Base-by-base conservation (phyloP, 53 echinoderm and acorn worm genomes). In the Apostichopus leukothele region DNA sequence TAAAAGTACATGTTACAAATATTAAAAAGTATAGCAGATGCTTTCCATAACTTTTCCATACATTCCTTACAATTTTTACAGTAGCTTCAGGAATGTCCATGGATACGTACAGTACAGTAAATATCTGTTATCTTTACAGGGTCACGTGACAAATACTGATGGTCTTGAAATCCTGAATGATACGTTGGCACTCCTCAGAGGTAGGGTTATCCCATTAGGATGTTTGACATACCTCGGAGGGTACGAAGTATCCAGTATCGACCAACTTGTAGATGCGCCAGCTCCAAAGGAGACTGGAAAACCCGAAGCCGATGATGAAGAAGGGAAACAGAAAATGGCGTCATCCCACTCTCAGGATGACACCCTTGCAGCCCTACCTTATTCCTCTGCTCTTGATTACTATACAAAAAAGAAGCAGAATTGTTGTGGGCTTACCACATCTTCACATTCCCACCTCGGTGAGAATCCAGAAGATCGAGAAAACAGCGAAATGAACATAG, bases 141-240 rank as follows among this genome's bases (percentile, higher is more conserved):
- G 26, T 50, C 27, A 20, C 26, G 50, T 13, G 12, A 5, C 61
- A n/a, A 67, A 85, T 50, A 59, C 51, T 51, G 75, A 75, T 74
- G 88, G 88, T 50, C 73, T 73, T 52, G 53, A 75, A 18, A 9
- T 87, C 16, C 16, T 87, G 23, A 75, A 87, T 87, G 74, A 74
- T 19, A 75, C 88, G 9, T 74, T 87, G 22, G 52, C 88, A 5
- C 20, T 87, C 18, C 20, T 87, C n/a, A 51, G 55, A 11, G 88
- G 88, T 27, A 53, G 88, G 50, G 59, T 87, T 23, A 75, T 87
- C 21, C 73, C 88, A 21, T 16, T 87, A 19, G 25, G 11, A 50
- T 87, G 75, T 87, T 73, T 87, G 52, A 53, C 20, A 52, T 68
- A 87, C 59, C 18, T 87, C 16, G 88, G 53, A 9, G 57, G 74